Evolutionary conservation across 2,797 vertebrate genomes (phyloP), one percentile per base, ranked within the genome.

Genomic region (Pantherophis vulpinus): DNA sequence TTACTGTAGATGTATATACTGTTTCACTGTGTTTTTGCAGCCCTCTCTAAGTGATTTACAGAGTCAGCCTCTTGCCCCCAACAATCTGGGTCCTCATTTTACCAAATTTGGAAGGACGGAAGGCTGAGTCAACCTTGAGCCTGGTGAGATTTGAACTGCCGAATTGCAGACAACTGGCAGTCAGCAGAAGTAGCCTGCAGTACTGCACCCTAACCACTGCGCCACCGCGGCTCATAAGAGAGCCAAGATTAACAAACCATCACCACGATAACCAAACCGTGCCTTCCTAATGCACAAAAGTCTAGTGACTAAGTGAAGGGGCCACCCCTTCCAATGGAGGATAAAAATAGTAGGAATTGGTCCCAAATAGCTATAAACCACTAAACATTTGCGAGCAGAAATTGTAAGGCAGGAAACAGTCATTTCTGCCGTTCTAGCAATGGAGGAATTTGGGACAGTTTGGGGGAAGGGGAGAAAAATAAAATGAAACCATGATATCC

Each of bases 401-500:
- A 93, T 66, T 95, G 94, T 95, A 96, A 95, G 93, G 66, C 79
- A 61, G 94, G 93, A 95, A 94, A 96, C 95, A 94, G 95, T 97
- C 93, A 74, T 96, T 97, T 96, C 95, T 97, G 94, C 96, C 7
- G 9, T 96, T 96, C 94, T 96, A 90, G 94, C 95, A 56, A 86
- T 61, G 94, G 95, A 37, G 29, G 27, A 14, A 95, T 96, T 97
- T 97, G 97, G 97, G 96, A 97, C 96, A 94, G 96, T 94, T 97
- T 90, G 93, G 96, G 96, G 97, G 37, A 12, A 83, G 42, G 23
- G 2, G 20, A 83, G 4, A 12, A 47, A 54, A 90, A 90, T n/a
- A 18, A 25, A 47, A 58, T 56, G 96, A 95, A 97, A 95, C 95
- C 94, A 97, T 98, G 97, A 97, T 96, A 98, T 98, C 97, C 98